Evolutionary conservation across 1,140 invertebrate species (phyloP), one percentile per base, ranked within the genome.

Genomic region (Listronotus oregonensis): DNA sequence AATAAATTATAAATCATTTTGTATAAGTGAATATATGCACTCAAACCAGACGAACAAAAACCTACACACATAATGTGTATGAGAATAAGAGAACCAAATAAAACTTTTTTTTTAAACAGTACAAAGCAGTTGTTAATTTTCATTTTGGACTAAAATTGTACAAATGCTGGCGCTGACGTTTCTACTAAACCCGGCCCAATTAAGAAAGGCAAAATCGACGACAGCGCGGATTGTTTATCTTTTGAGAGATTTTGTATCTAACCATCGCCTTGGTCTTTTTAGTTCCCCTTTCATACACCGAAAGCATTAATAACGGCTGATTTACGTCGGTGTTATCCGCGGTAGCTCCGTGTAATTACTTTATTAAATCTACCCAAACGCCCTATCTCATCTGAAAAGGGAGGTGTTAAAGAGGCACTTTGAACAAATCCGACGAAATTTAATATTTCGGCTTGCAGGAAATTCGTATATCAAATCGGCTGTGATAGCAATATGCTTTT

Each of bases 281-380:
- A 15, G 49, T 31, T 56, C 52, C 37, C 52, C 37, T 43, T 43
- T 43, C 52, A 43, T 43, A 39, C 52, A 56, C 32, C 31, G 37
- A 43, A 27, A 39, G 34, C 37, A 56, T 56, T 56, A 56, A 56
- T 56, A 56, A 56, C 52, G 34, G 10, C 52, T 43, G 52, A 56
- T 56, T 56, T 56, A 56, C 52, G 52, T 40, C 40, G 52, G 21
- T 27, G 52, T 56, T 56, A 56, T 56, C 52, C 52, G 52, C 52
- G 52, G 52, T 43, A 56, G 40, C 31, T 39, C 52, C 34, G 52
- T 43, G 52, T 56, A 56, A 56, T 56, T 56, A 56, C 52, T 56
- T 56, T 56, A 43, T 56, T 56, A 56, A 56, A 56, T 56, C 34
- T 56, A 43, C 52, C 52, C 40, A 56, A 56, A 37, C 34, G 34